These are phyloP conservation scores for Hemichromis elongatus DNA, from an alignment of 2,113 vertebrate species.

Conservation along the genomic window DNA sequence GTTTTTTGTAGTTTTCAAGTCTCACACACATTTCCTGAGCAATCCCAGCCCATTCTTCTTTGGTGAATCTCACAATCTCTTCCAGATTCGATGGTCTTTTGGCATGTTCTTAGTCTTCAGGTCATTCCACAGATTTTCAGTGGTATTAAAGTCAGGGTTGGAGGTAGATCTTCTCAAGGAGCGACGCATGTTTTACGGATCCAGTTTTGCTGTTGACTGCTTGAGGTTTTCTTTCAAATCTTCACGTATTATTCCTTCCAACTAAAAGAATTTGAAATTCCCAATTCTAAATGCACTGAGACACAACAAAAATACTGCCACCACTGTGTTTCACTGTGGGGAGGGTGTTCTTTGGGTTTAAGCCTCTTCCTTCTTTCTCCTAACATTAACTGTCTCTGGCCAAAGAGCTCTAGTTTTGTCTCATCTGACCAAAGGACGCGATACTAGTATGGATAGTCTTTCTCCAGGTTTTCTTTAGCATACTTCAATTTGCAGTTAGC, in stretches of 20 bases:
- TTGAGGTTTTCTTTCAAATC: background rate
- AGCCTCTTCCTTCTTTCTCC: background rate
- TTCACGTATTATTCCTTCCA: background rate
- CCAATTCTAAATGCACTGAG: background rate
- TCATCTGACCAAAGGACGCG: background rate
- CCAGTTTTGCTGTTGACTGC: background rate
- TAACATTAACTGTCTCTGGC: background rate
- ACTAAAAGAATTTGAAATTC: background rate
- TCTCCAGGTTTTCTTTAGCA: background rate
- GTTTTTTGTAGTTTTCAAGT: background rate
- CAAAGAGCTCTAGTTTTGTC: background rate
- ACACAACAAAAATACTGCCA: background rate
- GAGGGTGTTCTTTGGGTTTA: background rate
- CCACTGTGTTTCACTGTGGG: background rate
- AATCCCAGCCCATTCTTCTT: background rate
- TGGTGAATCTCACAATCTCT: background rate
- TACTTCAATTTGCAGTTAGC: background rate
- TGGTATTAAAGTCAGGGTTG: background rate
- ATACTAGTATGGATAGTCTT: background rate
- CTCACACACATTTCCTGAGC: background rate
- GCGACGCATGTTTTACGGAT: background rate
- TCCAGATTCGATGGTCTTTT: background rate
- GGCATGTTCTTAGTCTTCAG: background rate
- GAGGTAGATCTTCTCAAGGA: background rate
- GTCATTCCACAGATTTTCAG: background rate